Evolutionary conservation across 2,113 vertebrate genomes (phyloP), one percentile per base, ranked within the genome.

Genomic region (Muntiacus muntjak): DNA sequence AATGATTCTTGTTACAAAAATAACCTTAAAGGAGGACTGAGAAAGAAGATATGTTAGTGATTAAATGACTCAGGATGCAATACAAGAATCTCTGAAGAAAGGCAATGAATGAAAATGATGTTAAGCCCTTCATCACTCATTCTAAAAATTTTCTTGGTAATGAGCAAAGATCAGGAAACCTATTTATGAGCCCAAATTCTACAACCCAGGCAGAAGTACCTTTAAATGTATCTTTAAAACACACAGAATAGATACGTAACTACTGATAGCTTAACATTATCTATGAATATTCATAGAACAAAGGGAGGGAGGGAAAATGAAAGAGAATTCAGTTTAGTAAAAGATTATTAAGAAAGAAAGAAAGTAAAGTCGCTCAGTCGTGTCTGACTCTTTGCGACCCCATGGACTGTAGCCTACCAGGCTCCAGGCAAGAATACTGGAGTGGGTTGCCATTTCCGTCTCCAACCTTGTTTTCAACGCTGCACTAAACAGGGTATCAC

Each of bases 1-100:
- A 89, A 87, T 84, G 28, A 36, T 81, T 87, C 50, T 54, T 76
- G 60, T 89, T 82, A 94, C 21, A 96, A 92, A 88, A 95, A 90
- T 58, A 57, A 33, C 33, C 79, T 90, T 89, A 84, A 89, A 90
- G 6, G 62, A 87, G 13, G 19, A 55, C 33, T 30, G 5, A 11
- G 12, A 60, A 60, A 67, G 5, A 91, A 92, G 36, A 60, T 19
- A 62, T 7, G 4, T 5, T 91, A 57, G 11, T 79, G 60, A 55
- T 89, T 25, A 95, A 91, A 55, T 60, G 12, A 92, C 30, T 78
- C 45, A 50, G 57, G 30, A 58, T 30, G 1, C 30, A 92, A 88
- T 8, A 85, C 2, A 84, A 82, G 4, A 91, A 95, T 2, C 7
- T 84, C n/a, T 87, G 16, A 84, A 87, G 36, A 89, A 92, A 86